phyloP scores from a whole-genome alignment of 1,140 invertebrate genomes.

The Rhysida immarginata region DNA sequence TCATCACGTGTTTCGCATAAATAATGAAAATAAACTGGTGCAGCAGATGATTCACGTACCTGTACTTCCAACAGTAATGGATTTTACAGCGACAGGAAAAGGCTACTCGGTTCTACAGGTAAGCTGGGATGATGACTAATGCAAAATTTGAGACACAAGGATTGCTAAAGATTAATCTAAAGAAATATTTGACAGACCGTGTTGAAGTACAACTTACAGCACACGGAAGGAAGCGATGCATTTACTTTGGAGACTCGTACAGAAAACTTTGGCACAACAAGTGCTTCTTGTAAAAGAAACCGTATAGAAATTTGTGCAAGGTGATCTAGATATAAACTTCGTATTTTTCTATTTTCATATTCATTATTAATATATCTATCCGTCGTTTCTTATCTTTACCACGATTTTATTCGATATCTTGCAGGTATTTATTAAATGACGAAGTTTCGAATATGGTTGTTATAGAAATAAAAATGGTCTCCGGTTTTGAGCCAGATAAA shows the following conservation, averaged over 20 bases:
- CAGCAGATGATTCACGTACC: conserved; percentile 29
- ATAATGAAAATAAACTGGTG: conserved; percentile 32
- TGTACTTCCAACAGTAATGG: conserved; percentile 32
- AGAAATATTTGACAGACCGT: conserved; percentile 31
- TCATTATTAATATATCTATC: too few relatives aligned
- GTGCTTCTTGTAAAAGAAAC: neutral
- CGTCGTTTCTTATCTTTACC: too few relatives aligned
- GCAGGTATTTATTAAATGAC: conserved; percentile 17
- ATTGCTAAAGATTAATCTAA: too few relatives aligned
- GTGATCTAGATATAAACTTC: neutral
- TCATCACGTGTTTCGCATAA: conserved; percentile 26
- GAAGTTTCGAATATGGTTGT: conserved; percentile 45
- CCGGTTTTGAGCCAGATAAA: conserved; percentile 42
- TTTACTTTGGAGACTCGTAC: conserved; percentile 28
- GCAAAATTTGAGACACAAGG: too few relatives aligned
- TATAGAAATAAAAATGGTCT: conserved; percentile 44
- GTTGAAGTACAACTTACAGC: conserved; percentile 35
- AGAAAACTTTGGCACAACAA: conserved; percentile 13
- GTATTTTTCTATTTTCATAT: too few relatives aligned
- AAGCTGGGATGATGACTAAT: too few relatives aligned
- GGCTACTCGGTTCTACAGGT: conserved; percentile 45
- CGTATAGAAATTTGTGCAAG: neutral
- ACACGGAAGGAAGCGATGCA: conserved; percentile 29
- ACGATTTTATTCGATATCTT: too few relatives aligned
- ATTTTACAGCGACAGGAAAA: conserved; percentile 35